Base-by-base conservation (phyloP, 2,888 invertebrate genomes). In the Pachymerium ferrugineum region DNA sequence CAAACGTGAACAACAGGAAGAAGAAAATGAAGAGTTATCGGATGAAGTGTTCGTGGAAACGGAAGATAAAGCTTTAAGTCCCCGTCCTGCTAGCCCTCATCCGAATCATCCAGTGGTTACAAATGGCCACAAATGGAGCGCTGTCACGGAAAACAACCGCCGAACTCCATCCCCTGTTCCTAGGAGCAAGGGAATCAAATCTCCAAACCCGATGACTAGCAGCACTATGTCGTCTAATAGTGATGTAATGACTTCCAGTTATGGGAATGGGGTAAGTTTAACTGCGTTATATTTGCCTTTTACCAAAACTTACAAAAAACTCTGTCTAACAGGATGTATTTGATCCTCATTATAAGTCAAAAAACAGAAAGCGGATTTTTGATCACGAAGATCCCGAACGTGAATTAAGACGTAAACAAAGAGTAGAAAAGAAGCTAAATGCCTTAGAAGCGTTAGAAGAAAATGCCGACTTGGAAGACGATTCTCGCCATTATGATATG, bases 401-500 rank as follows among this genome's bases (percentile, higher is more conserved):
- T 10, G 78, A 78, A 73, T 35, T 77, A 25, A 75, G 78, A 33
- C 87, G 94, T 54, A 92, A 92, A 80, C 90, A 89, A 80, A 87
- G 94, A 19, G 93, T 94, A 0, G 94, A 94, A 78, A 89, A 92
- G 73, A 92, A 93, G 79, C 85, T 94, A 10, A 90, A 91, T 79
- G 93, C 94, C 82, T 86, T 93, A 81, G 90, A 90, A 78, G 89
- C 80, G 79, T 85, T 86, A 75, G 85, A 86, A 74, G 85, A 85
- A 75, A 72, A 74, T 38, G 83, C 83, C 75, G 84, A 85, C 67
- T 83, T 86, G 22, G 88, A 86, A 14, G 88, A 89, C 78, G 80
- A 81, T 73, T 82, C 86, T 5, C 75, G 76, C n/a, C 86, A 88
- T 78, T 91, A 90, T 80, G 94, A 95, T 80, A 90, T 97, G 81